Evolutionary conservation across 2,797 vertebrate genomes (phyloP).

Genomic region (Lagorchestes hirsutus): DNA sequence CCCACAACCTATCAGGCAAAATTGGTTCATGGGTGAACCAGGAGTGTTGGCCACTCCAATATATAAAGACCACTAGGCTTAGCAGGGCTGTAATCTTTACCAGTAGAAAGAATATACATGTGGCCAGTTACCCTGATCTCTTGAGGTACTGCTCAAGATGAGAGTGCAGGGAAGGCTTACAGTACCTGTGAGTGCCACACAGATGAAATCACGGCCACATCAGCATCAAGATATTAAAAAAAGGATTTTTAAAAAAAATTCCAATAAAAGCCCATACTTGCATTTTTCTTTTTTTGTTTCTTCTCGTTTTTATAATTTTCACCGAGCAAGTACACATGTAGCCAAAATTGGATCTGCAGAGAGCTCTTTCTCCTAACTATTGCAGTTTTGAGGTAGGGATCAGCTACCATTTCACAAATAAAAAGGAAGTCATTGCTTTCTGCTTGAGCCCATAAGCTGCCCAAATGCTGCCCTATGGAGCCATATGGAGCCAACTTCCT

Average conservation of each 20-base stretch:
- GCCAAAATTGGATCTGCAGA: neutral
- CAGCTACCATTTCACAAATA: neutral
- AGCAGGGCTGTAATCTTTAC: neutral
- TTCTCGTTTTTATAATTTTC: conserved; percentile 5
- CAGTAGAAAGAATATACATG: too few relatives aligned
- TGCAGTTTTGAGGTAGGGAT: neutral
- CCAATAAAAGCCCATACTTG: neutral
- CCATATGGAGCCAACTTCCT: neutral
- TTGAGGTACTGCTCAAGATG: neutral
- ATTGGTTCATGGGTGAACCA: neutral
- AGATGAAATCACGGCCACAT: neutral
- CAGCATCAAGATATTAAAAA: neutral
- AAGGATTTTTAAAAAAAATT: neutral
- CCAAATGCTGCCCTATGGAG: neutral
- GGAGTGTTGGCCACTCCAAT: neutral
- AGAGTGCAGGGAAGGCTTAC: neutral
- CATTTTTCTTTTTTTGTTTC: neutral
- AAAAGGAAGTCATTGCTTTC: neutral
- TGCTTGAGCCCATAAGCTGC: neutral
- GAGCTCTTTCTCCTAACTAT: conserved; percentile 6
- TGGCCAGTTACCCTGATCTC: neutral
- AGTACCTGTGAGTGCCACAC: neutral
- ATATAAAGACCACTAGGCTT: neutral
- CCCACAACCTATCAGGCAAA: neutral
- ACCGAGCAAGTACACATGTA: neutral